Conservation (phyloP, 1,140 invertebrate genomes). For the Calliopsis andreniformis region DNA sequence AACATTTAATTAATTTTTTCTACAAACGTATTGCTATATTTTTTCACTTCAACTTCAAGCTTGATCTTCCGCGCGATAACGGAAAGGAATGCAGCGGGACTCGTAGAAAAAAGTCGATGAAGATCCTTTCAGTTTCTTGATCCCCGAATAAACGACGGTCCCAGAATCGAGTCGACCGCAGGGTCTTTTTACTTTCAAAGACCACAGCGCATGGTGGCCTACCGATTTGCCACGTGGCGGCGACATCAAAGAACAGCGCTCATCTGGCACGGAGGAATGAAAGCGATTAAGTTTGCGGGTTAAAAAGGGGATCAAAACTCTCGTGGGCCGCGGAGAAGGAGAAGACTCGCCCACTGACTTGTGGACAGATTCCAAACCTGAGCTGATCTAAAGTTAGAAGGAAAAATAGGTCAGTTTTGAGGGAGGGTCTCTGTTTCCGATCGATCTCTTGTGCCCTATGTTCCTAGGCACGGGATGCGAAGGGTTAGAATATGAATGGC, state of each 20-base stretch:
- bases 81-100: not conserved
- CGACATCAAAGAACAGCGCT: constrained; percentile 50
- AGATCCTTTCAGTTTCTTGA: not conserved
- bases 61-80: no score
- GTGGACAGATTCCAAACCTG: not conserved
- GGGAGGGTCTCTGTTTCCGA: constrained; percentile 6
- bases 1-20: no score
- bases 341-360: constrained; percentile 17
- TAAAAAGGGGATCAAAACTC: constrained; percentile 25
- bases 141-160: not conserved
- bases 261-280: constrained; percentile 27
- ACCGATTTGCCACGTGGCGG: constrained; percentile 34
- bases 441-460: constrained; percentile 1
- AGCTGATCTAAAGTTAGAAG: constrained; percentile 32
- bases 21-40: no score
- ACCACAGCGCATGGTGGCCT: not conserved
- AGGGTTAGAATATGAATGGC: not conserved
- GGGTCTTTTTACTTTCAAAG: not conserved
- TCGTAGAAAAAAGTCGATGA: not conserved
- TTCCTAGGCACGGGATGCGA: not conserved
- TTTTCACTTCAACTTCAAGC: no score
- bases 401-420: constrained; percentile 34
- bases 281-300: constrained; percentile 54
- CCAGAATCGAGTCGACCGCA: not conserved
- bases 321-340: constrained; percentile 18